Conservation (phyloP, 2,888 invertebrate species). For the Lordiphosa fenestrarum region DNA sequence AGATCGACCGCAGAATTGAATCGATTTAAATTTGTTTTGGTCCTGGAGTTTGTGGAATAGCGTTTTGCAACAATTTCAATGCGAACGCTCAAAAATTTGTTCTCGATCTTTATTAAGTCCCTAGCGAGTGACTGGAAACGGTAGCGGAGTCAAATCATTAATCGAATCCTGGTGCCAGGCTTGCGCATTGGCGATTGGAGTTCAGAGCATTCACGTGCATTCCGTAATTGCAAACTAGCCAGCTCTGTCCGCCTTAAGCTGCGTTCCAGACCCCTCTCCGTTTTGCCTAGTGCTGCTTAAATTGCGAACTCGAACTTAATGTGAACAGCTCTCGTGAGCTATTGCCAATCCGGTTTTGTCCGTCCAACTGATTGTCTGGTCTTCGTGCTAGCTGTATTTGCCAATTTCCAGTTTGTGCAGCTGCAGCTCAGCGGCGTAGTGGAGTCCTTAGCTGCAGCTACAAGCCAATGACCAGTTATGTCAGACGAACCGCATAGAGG, state of each 20-base stretch:
- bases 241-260: constrained; percentile 18
- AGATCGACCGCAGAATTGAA: too few relatives aligned
- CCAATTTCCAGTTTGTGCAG: constrained; percentile 69
- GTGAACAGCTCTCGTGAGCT: constrained; percentile 38
- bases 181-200: constrained; percentile 39
- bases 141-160: constrained; percentile 29
- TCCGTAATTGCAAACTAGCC: constrained; percentile 42
- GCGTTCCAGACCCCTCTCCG: constrained; percentile 30
- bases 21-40: too few relatives aligned
- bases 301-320: constrained; percentile 59
- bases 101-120: constrained; percentile 12
- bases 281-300: constrained; percentile 47
- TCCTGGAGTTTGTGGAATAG: too few relatives aligned
- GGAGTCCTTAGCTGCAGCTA: constrained; percentile 59
- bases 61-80: too few relatives aligned
- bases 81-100: too few relatives aligned
- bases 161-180: constrained; percentile 19
- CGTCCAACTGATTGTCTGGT: constrained; percentile 48
- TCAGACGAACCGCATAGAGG: constrained; percentile 57
- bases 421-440: constrained; percentile 50
- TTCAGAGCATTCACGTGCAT: constrained; percentile 18
- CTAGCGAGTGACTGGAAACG: constrained; percentile 7
- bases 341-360: constrained; percentile 66
- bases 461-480: constrained; percentile 74
- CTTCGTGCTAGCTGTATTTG: constrained; percentile 55